Conservation (phyloP, 2,797 vertebrate genomes). For the Carapus acus region DNA sequence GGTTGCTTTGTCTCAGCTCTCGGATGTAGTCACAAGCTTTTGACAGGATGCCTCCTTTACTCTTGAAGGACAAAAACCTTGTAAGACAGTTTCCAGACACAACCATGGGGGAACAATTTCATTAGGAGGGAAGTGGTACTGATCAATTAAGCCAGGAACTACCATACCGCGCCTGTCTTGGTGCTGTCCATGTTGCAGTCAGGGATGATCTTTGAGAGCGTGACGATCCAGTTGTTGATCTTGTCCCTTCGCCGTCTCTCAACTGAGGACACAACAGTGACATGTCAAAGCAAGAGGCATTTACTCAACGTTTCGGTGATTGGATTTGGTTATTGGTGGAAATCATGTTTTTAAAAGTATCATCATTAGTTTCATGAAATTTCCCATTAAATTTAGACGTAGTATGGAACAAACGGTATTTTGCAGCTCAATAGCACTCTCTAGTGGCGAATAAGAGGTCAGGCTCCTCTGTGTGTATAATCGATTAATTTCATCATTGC, state of each 20-base stretch:
- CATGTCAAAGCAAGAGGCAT: background rate
- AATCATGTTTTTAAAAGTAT: constrained; percentile 4
- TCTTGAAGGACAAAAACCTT: constrained; percentile 61
- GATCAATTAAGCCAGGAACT: too few species aligned
- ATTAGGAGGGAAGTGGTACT: too few species aligned
- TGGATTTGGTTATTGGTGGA: background rate
- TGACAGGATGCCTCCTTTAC: constrained; percentile 91
- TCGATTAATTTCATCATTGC: too few species aligned
- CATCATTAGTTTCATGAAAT: constrained; percentile 10
- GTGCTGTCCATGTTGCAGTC: constrained; percentile 85
- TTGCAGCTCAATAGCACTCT: constrained; percentile 56
- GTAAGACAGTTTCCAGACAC: constrained; percentile 2
- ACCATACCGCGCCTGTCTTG: constrained; percentile 81
- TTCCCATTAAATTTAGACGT: background rate
- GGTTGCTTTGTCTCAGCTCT: constrained; percentile 84
- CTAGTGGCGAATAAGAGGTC: constrained; percentile 56
- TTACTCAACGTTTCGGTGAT: background rate
- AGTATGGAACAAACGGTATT: background rate
- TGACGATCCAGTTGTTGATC: constrained; percentile 96
- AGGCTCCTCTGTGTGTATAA: too few species aligned
- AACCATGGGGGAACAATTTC: too few species aligned
- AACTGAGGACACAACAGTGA: too few species aligned
- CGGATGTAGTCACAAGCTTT: constrained; percentile 92
- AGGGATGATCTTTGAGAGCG: constrained; percentile 91
- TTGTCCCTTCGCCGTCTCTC: constrained; percentile 90